Evolutionary conservation across 2,888 invertebrate genomes (phyloP).

Genomic region (Chaetoderma sp.): DNA sequence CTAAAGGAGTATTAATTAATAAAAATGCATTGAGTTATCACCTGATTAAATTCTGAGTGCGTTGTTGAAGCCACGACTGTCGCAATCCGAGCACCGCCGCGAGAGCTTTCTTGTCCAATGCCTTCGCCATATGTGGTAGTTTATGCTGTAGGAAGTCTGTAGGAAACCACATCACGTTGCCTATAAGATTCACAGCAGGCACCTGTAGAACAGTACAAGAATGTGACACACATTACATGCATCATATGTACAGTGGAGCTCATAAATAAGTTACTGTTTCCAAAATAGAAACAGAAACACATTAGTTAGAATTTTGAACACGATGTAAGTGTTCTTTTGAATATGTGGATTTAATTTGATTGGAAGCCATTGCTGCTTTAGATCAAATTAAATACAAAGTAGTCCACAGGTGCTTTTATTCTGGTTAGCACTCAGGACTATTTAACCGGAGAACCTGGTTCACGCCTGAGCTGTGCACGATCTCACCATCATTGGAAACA

Average conservation of each 20-base stretch:
- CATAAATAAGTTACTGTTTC: too few relatives aligned
- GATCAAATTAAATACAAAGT: too few relatives aligned
- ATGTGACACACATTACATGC: constrained; percentile 2
- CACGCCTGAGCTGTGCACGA: too few relatives aligned
- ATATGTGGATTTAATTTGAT: too few relatives aligned
- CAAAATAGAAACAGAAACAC: too few relatives aligned
- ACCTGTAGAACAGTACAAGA: constrained; percentile 71
- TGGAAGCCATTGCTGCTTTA: too few relatives aligned
- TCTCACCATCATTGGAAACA: too few relatives aligned
- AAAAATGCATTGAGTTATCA: constrained; percentile 33
- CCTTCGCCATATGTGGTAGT: constrained; percentile 73
- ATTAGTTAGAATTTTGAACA: too few relatives aligned
- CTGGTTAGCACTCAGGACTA: too few relatives aligned
- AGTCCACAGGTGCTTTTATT: too few relatives aligned
- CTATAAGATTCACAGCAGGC: constrained; percentile 82
- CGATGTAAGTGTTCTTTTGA: background rate
- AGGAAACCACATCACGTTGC: constrained; percentile 87
- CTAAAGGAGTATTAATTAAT: background rate
- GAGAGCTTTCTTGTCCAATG: constrained; percentile 71
- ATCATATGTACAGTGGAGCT: constrained; percentile 5
- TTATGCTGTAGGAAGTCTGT: constrained; percentile 81
- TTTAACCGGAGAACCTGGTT: too few relatives aligned
- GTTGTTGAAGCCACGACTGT: constrained; percentile 72
- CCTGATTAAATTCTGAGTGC: constrained; percentile 72
- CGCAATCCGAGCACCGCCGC: constrained; percentile 68